These are phyloP conservation scores for Poecilia latipinna DNA, from an alignment of 2,113 vertebrate genomes.

Conservation along the genomic window DNA sequence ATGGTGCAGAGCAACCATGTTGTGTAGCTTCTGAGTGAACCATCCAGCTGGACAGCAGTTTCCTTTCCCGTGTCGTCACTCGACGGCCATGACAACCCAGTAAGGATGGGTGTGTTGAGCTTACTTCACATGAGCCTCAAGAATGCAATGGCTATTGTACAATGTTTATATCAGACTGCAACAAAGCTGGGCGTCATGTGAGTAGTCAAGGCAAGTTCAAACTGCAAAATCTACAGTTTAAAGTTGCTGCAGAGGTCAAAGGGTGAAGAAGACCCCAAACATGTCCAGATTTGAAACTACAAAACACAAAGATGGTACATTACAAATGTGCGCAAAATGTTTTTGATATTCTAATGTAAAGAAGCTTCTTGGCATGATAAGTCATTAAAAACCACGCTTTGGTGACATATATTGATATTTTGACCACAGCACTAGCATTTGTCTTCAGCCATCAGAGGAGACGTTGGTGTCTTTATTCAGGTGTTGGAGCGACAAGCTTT, in stretches of 20 bases:
- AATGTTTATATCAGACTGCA: neutral
- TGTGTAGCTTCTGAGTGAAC: constrained; percentile 8
- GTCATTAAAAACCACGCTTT: too few species aligned
- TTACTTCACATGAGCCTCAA: neutral
- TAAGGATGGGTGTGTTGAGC: neutral
- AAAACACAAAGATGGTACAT: too few species aligned
- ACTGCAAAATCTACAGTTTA: neutral
- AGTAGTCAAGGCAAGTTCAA: neutral
- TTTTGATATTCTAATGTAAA: too few species aligned
- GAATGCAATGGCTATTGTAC: neutral
- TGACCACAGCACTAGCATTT: too few species aligned
- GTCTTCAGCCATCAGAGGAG: too few species aligned
- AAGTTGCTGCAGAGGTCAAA: neutral
- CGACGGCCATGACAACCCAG: neutral
- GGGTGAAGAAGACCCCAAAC: too few species aligned
- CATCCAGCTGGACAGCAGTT: neutral
- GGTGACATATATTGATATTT: too few species aligned
- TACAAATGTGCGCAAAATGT: too few species aligned
- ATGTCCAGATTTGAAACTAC: too few species aligned
- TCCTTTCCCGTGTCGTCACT: neutral
- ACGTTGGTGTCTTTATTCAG: too few species aligned
- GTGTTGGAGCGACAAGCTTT: too few species aligned
- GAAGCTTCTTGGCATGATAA: too few species aligned
- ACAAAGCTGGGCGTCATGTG: neutral
- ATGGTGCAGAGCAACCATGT: neutral